These are phyloP conservation scores for Nemotelus pantherinus DNA, from an alignment of 2,888 invertebrate species.

Conservation along the genomic window DNA sequence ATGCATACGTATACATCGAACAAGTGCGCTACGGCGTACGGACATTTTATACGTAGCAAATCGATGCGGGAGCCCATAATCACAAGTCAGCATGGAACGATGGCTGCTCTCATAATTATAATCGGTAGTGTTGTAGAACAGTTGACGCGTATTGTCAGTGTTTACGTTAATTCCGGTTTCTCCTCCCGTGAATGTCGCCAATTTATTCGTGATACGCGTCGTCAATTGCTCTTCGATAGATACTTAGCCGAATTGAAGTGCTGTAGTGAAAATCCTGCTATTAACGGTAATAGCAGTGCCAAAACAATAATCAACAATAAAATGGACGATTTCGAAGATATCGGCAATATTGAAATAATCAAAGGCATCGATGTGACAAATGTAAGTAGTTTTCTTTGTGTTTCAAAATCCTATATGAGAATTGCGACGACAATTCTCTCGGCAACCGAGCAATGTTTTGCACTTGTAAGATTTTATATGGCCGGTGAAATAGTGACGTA, in stretches of 20 bases:
- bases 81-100: conserved; percentile 49
- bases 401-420: too few species aligned
- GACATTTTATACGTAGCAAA: not conserved
- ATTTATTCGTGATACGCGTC: conserved; percentile 57
- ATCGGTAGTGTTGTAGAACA: conserved; percentile 57
- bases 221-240: conserved; percentile 56
- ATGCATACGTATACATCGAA: too few species aligned
- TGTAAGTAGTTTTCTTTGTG: not conserved
- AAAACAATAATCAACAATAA: not conserved
- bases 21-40: too few species aligned
- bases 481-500: not conserved
- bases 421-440: too few species aligned
- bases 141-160: conserved; percentile 58
- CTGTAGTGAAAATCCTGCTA: conserved; percentile 7
- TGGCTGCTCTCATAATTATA: conserved; percentile 62
- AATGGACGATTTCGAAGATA: conserved; percentile 45
- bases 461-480: not conserved
- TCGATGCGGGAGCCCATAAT: not conserved
- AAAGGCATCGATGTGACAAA: conserved; percentile 55
- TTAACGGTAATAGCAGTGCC: not conserved
- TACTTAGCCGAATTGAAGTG: conserved; percentile 56
- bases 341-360: conserved; percentile 57
- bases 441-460: too few species aligned
- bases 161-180: conserved; percentile 58
- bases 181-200: conserved; percentile 56